phyloP scores from a whole-genome alignment of 2,113 vertebrate species.

The Ophthalmotilapia sp. region DNA sequence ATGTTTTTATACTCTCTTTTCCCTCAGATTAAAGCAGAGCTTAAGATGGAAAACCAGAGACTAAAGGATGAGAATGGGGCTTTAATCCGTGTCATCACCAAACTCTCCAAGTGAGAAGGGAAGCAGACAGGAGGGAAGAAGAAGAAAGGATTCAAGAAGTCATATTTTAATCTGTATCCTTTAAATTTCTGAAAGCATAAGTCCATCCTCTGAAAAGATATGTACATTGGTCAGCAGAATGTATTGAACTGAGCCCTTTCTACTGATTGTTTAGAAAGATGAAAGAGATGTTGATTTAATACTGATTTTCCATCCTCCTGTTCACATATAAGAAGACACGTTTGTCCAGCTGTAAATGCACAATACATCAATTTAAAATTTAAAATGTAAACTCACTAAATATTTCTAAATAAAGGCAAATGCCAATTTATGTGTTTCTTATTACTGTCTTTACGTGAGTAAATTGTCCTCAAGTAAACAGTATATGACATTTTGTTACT shows the following conservation, averaged over 20 bases:
- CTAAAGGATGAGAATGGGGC: conserved; percentile 91
- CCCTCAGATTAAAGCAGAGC: conserved; percentile 81
- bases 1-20: not conserved
- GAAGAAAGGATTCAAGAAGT: not conserved
- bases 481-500: not conserved
- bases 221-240: not conserved
- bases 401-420: not conserved
- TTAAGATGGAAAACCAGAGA: conserved; percentile 89
- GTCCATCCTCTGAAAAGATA: not conserved
- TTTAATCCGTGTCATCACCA: conserved; percentile 92
- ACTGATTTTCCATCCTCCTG: not conserved
- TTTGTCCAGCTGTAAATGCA: not conserved
- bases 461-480: not conserved
- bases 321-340: not conserved
- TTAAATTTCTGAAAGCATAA: not conserved
- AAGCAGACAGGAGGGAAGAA: not conserved
- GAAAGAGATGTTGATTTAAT: not conserved
- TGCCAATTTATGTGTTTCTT: not conserved
- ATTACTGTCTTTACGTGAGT: not conserved
- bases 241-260: not conserved
- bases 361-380: not conserved
- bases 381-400: not conserved
- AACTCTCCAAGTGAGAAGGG: conserved; percentile 87
- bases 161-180: not conserved
- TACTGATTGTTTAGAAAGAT: not conserved